Evolutionary conservation across 2,797 vertebrate genomes (phyloP).

Genomic region (Phoxinus dragarum): DNA sequence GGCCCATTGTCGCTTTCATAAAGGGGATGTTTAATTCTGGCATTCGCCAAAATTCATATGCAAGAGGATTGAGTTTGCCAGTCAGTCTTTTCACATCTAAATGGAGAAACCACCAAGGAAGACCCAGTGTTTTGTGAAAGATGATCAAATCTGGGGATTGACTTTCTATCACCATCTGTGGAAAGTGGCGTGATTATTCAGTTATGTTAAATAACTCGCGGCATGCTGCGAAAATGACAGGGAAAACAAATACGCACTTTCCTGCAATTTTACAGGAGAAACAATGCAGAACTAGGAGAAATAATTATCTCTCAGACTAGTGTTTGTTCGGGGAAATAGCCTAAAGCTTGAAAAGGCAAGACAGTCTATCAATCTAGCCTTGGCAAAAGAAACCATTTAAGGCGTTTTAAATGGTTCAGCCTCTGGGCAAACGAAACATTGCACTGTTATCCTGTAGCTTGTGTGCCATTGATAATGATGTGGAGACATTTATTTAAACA

Average conservation of each 20-base stretch:
- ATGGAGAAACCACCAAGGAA: conserved; percentile 8
- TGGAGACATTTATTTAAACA: conserved; percentile 48
- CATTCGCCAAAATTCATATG: conserved; percentile 3
- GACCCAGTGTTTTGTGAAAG: conserved; percentile 49
- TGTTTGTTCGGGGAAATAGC: conserved; percentile 53
- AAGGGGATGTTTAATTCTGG: conserved; percentile 15
- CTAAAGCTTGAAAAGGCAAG: conserved; percentile 53
- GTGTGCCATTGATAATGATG: conserved; percentile 38
- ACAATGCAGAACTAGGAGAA: conserved; percentile 44
- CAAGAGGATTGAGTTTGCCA: conserved; percentile 1
- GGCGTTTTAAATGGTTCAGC: conserved; percentile 50
- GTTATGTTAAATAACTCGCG: conserved; percentile 50
- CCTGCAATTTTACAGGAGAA: conserved; percentile 47
- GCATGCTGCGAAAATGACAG: conserved; percentile 16
- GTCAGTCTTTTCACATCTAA: conserved; percentile 28
- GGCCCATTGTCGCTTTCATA: background rate
- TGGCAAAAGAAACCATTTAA: conserved; percentile 52
- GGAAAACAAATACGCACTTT: conserved; percentile 43
- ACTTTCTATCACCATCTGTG: conserved; percentile 63
- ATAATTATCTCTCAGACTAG: conserved; percentile 55
- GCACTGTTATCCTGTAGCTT: conserved; percentile 42
- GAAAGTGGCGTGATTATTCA: conserved; percentile 52
- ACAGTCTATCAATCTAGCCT: conserved; percentile 60
- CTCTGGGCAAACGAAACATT: conserved; percentile 33
- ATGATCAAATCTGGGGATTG: conserved; percentile 50